phyloP scores from a whole-genome alignment of 2,113 vertebrate species.

The Cyphomyrus discorhynchus region DNA sequence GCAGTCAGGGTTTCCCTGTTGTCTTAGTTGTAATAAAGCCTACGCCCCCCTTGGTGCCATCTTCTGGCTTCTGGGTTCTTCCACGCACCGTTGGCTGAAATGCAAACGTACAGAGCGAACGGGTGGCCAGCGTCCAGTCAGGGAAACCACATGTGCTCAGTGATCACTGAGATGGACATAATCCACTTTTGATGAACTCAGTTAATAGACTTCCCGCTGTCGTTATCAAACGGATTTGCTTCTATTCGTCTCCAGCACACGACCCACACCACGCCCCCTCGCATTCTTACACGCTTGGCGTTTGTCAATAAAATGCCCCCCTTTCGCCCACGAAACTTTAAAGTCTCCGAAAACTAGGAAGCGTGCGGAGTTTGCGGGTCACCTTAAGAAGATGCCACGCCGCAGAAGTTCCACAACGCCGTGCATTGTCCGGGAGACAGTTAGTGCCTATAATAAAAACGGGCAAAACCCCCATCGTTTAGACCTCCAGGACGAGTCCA shows the following conservation, averaged over 20 bases:
- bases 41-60: neutral
- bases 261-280: conserved; percentile 57
- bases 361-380: neutral
- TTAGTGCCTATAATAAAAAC: neutral
- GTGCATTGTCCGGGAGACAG: conserved; percentile 24
- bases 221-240: conserved; percentile 45
- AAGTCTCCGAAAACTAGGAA: neutral
- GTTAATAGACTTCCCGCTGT: conserved; percentile 56
- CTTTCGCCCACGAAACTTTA: conserved; percentile 20
- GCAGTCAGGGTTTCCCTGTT: neutral
- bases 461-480: neutral
- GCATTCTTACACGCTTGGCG: conserved; percentile 33
- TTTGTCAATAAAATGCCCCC: conserved; percentile 45
- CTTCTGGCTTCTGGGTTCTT: neutral
- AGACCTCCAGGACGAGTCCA: conserved; percentile 1
- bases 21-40: neutral
- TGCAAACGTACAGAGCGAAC: conserved; percentile 3
- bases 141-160: conserved; percentile 27
- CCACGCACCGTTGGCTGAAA: neutral
- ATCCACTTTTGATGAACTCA: conserved; percentile 69
- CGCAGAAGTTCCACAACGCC: conserved; percentile 41
- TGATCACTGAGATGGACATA: conserved; percentile 57
- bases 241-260: conserved; percentile 55
- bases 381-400: conserved; percentile 32
- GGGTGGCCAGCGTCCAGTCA: conserved; percentile 17